Percentiles rank a stretch among this genome's conserved stretches.
phyloP scores from a whole-genome alignment of 2,113 vertebrate genomes.

The Myotis brandtii region DNA sequence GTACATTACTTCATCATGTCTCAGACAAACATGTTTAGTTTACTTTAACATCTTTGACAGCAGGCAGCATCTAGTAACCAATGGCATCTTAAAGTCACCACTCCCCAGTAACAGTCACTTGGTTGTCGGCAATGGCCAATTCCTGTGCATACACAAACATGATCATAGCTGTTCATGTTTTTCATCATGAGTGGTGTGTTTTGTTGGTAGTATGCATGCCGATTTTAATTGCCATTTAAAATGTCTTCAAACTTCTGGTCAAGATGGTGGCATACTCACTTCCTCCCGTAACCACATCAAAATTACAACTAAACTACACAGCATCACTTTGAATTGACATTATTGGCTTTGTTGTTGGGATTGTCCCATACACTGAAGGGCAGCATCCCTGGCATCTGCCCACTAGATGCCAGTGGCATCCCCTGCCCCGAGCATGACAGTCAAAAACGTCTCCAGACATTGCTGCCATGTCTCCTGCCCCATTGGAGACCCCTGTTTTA shows the following conservation, averaged over 20 bases:
- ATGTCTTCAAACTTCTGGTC: not conserved
- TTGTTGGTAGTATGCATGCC: not conserved
- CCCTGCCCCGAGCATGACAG: not conserved
- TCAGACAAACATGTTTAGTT: not conserved
- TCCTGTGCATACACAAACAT: not conserved
- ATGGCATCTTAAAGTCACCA: not conserved
- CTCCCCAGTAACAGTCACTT: not conserved
- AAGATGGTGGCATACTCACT: not conserved
- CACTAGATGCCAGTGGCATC: not conserved
- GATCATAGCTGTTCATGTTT: not conserved
- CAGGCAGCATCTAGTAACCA: constrained; percentile 1
- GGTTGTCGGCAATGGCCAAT: not conserved
- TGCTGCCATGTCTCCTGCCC: not conserved
- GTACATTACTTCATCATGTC: constrained; percentile 23
- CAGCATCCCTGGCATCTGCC: not conserved
- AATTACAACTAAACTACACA: not conserved
- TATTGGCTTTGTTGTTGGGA: not conserved
- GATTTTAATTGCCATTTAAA: constrained; percentile 42
- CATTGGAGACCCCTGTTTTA: not conserved
- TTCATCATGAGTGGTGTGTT: not conserved
- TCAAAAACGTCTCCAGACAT: not conserved
- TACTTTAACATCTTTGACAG: constrained; percentile 15
- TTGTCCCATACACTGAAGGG: not conserved
- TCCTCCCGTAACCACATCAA: not conserved
- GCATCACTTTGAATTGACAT: not conserved